Evolutionary conservation across 2,113 vertebrate genomes (phyloP).

Genomic region (Carettochelys insculpta): DNA sequence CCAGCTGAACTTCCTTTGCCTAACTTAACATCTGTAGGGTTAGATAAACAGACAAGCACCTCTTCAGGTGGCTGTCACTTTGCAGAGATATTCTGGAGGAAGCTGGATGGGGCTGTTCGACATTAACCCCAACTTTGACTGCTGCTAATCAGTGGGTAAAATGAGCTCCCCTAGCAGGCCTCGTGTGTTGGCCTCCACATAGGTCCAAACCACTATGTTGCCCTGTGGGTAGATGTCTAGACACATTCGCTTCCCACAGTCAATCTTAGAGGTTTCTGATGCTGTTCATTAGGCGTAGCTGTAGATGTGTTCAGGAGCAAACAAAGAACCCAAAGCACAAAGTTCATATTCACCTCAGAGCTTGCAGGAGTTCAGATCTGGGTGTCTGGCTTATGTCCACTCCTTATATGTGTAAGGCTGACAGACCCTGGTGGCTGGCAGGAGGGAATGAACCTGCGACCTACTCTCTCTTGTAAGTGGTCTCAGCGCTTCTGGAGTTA

Average conservation of each 20-base stretch:
- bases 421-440: too few species aligned
- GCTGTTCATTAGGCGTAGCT: not conserved
- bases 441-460: too few species aligned
- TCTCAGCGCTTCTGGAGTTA: too few species aligned
- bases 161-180: not conserved
- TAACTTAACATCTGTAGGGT: not conserved
- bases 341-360: not conserved
- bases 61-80: not conserved
- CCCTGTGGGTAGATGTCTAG: not conserved
- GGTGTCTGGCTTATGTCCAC: fast-evolving
- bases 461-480: too few species aligned
- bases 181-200: not conserved
- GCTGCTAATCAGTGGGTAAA: not conserved
- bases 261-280: not conserved
- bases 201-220: not conserved
- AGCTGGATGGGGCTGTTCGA: not conserved
- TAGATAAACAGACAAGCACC: not conserved
- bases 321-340: not conserved
- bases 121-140: not conserved
- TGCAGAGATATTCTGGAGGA: not conserved
- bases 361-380: not conserved
- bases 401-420: too few species aligned
- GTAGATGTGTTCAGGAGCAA: not conserved
- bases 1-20: not conserved
- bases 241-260: not conserved